phyloP scores from a whole-genome alignment of 2,797 vertebrate species.

The Alcedo quadribrachys region DNA sequence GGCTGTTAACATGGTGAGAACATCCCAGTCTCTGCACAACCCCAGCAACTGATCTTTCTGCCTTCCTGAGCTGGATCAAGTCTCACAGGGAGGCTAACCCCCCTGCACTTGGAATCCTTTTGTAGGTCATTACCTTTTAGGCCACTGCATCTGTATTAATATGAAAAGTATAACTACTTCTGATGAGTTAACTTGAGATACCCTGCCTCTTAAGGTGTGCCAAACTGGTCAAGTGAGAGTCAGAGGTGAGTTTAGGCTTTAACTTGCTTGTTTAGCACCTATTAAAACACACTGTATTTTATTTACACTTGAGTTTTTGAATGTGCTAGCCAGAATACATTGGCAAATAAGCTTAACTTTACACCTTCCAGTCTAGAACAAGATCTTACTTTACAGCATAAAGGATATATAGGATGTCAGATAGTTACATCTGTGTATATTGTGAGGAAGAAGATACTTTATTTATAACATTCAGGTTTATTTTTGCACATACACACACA shows the following conservation, averaged over 20 bases:
- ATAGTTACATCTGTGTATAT: background rate
- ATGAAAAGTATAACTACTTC: conserved; percentile 20
- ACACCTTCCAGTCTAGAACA: conserved; percentile 32
- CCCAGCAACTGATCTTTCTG: background rate
- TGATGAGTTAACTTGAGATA: conserved; percentile 31
- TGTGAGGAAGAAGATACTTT: background rate
- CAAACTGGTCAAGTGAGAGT: conserved; percentile 48
- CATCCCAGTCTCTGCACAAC: conserved; percentile 9
- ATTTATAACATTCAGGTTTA: background rate
- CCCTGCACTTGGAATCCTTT: background rate
- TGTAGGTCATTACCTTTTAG: background rate
- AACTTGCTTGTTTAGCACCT: conserved; percentile 60
- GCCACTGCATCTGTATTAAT: background rate
- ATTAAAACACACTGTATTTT: conserved; percentile 43
- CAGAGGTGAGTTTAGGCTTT: conserved; percentile 36
- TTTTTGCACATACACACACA: background rate
- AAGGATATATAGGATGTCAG: background rate
- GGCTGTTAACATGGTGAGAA: conserved; percentile 7
- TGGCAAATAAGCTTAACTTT: conserved; percentile 28
- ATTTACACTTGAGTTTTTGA: conserved; percentile 24
- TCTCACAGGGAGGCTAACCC: background rate
- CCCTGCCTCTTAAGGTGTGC: conserved; percentile 31
- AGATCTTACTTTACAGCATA: background rate
- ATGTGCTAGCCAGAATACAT: conserved; percentile 12
- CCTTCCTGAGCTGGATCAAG: background rate